A percentile compares a stretch with the other conserved stretches of the same genome.
Conservation (phyloP, 2,888 invertebrate species). For the Heliconius cydno region DNA sequence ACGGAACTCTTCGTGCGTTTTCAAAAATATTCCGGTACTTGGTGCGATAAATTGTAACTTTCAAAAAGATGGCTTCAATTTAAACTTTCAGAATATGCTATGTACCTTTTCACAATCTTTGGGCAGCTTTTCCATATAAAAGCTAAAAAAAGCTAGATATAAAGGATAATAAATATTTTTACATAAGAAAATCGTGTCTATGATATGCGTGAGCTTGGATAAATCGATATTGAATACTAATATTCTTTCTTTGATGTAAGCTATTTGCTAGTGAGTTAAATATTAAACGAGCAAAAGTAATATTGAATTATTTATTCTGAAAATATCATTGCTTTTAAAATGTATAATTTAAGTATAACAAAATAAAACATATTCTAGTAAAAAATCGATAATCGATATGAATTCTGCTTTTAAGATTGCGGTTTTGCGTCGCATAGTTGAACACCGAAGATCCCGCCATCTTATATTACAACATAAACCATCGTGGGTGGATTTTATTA, state of each 20-base stretch:
- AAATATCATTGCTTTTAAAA: not conserved
- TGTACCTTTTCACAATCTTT: not conserved
- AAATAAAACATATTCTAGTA: not conserved
- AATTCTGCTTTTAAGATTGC: not conserved
- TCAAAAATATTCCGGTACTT: not conserved
- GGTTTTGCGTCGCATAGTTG: not conserved
- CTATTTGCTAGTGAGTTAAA: not conserved
- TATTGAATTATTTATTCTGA: not conserved
- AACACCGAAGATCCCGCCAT: not conserved
- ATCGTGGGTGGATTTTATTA: constrained; percentile 41
- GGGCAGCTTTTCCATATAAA: not conserved
- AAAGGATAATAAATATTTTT: not conserved
- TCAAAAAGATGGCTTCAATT: not conserved
- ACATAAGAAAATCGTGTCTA: not conserved
- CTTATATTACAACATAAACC: constrained; percentile 35
- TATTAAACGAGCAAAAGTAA: not conserved
- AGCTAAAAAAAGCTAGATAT: not conserved
- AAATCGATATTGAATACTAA: not conserved
- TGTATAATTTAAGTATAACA: not conserved
- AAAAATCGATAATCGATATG: not conserved
- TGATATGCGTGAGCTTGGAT: not conserved
- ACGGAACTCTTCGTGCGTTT: not conserved
- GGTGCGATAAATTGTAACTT: not conserved
- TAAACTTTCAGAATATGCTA: not conserved
- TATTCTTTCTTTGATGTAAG: not conserved